Evolutionary conservation across 2,888 invertebrate species (phyloP), one percentile per base, ranked within the genome.

Genomic region (Diaperis boleti): DNA sequence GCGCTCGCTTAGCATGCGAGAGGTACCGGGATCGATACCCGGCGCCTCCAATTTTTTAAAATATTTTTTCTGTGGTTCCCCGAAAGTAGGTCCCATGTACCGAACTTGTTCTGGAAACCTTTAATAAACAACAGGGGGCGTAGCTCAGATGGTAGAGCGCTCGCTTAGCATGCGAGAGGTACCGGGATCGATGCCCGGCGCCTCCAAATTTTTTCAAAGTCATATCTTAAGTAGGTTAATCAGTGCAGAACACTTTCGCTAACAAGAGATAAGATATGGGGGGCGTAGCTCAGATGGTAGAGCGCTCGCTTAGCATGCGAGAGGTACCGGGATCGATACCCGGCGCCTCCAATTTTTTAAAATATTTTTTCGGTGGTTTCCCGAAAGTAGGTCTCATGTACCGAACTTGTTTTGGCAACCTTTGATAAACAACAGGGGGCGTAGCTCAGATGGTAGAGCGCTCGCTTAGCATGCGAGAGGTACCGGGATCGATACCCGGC

Each of bases 61-160:
- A n/a, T n/a, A n/a, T n/a, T n/a, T n/a, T n/a, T n/a, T n/a, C n/a
- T n/a, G n/a, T n/a, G n/a, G n/a, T n/a, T n/a, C n/a, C n/a, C n/a
- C n/a, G n/a, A 35, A 35, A 35, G 35, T 35, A 35, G 35, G 35
- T 35, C 35, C 35, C n/a, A 35, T 6, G 35, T 14, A 35, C 35
- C 11, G 35, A 10, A 35, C 35, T 35, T 35, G 35, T 35, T 26
- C n/a, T 26, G 26, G 26, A 8, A 26, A 26, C 26, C 6, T 5
- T 39, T 39, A 11, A 33, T 33, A 33, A 33, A 11, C 33, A 33
- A 56, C 17, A 22, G 49, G 68, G 75, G 76, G 75, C 75, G 83
- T 84, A 83, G 83, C 83, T 83, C 83, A 83, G 82, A 83, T 83
- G 83, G 83, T 83, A 83, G 83, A 83, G 83, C 83, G 83, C 83